A percentile compares a stretch with the other conserved stretches of the same genome.
phyloP scores from a whole-genome alignment of 2,888 invertebrate species.

The Clitarchus hookeri region DNA sequence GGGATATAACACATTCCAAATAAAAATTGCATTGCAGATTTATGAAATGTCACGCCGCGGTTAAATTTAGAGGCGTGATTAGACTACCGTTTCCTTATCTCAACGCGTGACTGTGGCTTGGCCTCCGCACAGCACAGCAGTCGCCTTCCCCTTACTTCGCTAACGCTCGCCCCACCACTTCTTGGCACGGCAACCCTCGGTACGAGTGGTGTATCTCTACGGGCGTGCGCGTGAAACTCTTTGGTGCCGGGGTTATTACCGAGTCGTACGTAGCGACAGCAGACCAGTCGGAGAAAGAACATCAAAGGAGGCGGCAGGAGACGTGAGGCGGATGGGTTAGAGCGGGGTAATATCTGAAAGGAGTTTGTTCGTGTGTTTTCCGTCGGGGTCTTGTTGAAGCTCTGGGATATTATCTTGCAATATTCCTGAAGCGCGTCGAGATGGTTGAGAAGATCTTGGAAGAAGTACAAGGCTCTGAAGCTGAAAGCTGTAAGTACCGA shows the following conservation, averaged over 20 bases:
- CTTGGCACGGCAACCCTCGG: background rate
- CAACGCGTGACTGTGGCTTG: background rate
- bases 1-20: too few species aligned
- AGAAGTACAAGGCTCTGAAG: conserved; percentile 61
- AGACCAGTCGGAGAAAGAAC: conserved; percentile 55
- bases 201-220: background rate
- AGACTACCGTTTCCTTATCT: background rate
- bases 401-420: background rate
- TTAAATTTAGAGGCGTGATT: too few species aligned
- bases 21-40: too few species aligned
- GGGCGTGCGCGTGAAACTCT: background rate
- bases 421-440: conserved; percentile 43
- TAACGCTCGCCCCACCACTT: background rate
- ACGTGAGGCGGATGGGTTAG: conserved; percentile 52
- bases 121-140: background rate
- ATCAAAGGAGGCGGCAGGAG: conserved; percentile 51
- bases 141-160: background rate
- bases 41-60: too few species aligned
- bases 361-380: conserved; percentile 8
- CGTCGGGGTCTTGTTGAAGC: background rate
- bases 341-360: conserved; percentile 26
- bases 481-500: conserved; percentile 50
- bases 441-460: conserved; percentile 72
- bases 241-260: background rate
- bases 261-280: conserved; percentile 38